A percentile compares a stretch with the other conserved stretches of the same genome.
These are phyloP conservation scores for Oncorhynchus masou DNA, from an alignment of 2,113 vertebrate genomes.

Conservation along the genomic window DNA sequence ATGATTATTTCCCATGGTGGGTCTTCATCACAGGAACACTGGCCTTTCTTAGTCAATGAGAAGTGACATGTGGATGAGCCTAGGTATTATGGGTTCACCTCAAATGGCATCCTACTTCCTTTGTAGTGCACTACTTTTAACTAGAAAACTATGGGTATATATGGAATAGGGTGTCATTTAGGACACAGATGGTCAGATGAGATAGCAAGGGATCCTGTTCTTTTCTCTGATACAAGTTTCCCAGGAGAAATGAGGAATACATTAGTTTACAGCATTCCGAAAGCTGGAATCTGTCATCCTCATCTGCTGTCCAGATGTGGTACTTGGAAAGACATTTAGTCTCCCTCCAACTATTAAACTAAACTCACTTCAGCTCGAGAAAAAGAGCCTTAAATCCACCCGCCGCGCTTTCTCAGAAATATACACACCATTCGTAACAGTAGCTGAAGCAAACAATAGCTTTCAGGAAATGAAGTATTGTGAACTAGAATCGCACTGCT, in stretches of 20 bases:
- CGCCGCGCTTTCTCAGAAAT: not conserved
- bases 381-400: not conserved
- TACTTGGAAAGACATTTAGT: slow-evolving; percentile 9
- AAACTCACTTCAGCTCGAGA: not conserved
- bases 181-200: not conserved
- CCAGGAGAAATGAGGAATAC: slow-evolving; percentile 36
- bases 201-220: not conserved
- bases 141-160: too few species aligned
- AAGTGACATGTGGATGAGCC: not conserved
- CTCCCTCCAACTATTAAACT: not conserved
- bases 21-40: too few species aligned
- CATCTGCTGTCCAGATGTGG: slow-evolving; percentile 33
- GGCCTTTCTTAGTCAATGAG: not conserved
- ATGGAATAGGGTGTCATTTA: too few species aligned
- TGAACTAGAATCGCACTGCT: not conserved
- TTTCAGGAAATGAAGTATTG: not conserved
- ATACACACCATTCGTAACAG: not conserved
- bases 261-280: slow-evolving; percentile 47
- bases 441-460: not conserved
- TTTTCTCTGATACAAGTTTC: slow-evolving; percentile 35
- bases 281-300: slow-evolving; percentile 20
- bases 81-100: too few species aligned
- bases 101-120: too few species aligned
- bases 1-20: not conserved
- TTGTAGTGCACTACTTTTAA: too few species aligned